Conservation (phyloP, 23 tunicate genomes). For the Halocynthia roretzi region DNA sequence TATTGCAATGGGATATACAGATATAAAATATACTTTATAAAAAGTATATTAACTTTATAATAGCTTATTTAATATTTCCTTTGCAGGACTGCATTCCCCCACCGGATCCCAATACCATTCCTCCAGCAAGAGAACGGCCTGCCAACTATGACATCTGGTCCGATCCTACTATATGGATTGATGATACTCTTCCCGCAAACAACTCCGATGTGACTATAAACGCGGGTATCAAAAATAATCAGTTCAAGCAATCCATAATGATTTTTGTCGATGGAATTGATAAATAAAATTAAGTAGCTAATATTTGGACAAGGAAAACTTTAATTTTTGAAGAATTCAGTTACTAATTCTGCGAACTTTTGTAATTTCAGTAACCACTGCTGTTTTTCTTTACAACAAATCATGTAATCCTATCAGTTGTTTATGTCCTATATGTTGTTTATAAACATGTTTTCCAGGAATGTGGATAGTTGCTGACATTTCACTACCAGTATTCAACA, state of each 20-base stretch:
- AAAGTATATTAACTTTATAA: neutral
- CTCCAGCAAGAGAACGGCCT: conserved; percentile 48
- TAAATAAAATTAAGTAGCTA: too few relatives aligned
- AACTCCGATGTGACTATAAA: conserved; percentile 11
- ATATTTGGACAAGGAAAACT: too few relatives aligned
- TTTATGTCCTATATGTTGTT: too few relatives aligned
- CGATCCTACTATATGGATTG: conserved; percentile 4
- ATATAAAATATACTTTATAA: neutral
- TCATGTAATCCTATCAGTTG: too few relatives aligned
- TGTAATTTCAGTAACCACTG: too few relatives aligned
- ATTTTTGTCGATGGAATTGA: too few relatives aligned
- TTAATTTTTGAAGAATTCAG: too few relatives aligned
- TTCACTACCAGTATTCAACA: neutral
- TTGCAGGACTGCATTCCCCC: conserved; percentile 51
- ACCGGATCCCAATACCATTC: conserved; percentile 36
- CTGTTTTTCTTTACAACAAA: too few relatives aligned
- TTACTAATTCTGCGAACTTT: too few relatives aligned
- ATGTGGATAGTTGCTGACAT: conserved; percentile 20
- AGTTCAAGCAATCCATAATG: too few relatives aligned
- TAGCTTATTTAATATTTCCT: neutral
- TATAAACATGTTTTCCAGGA: conserved; percentile 1
- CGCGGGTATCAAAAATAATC: neutral
- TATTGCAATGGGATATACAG: neutral
- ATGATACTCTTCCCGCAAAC: neutral
- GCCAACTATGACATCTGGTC: conserved; percentile 35